Conservation (phyloP, 2,113 vertebrate genomes). For the Protobothrops flavoviridis region DNA sequence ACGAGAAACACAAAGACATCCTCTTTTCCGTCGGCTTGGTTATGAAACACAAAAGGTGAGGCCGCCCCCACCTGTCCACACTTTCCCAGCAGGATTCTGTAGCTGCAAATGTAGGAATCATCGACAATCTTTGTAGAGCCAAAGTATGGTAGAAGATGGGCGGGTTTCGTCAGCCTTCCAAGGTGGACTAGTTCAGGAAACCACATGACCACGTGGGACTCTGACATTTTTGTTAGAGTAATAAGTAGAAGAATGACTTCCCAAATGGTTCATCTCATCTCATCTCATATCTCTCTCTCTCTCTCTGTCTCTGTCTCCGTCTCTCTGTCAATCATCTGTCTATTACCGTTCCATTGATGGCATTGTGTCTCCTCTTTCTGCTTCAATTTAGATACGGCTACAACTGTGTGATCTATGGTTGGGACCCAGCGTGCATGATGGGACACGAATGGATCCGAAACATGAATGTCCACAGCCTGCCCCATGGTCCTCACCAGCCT, state of each 20-base stretch:
- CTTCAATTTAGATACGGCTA: constrained; percentile 80
- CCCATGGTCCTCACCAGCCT: constrained; percentile 87
- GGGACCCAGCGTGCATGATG: constrained; percentile 98
- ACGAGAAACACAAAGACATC: constrained; percentile 86
- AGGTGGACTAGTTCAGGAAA: neutral
- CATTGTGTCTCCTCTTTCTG: neutral
- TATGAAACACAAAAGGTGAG: constrained; percentile 96
- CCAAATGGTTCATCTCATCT: neutral
- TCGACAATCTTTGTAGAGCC: neutral
- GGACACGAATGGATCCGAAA: constrained; percentile 95
- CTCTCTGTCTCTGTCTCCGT: neutral
- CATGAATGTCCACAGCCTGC: constrained; percentile 92
- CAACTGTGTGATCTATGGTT: constrained; percentile 95
- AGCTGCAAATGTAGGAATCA: neutral
- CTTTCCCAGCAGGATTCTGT: neutral
- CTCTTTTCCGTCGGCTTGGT: constrained; percentile 89
- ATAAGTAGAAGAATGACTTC: neutral
- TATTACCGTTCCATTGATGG: neutral
- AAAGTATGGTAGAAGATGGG: neutral
- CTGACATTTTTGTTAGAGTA: neutral
- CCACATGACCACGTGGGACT: neutral
- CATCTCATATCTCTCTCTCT: too few species aligned
- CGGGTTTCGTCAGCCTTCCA: neutral
- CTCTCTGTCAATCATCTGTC: neutral
- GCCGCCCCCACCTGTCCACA: neutral